Conservation (phyloP, 2,113 vertebrate genomes). For the Uria lomvia region DNA sequence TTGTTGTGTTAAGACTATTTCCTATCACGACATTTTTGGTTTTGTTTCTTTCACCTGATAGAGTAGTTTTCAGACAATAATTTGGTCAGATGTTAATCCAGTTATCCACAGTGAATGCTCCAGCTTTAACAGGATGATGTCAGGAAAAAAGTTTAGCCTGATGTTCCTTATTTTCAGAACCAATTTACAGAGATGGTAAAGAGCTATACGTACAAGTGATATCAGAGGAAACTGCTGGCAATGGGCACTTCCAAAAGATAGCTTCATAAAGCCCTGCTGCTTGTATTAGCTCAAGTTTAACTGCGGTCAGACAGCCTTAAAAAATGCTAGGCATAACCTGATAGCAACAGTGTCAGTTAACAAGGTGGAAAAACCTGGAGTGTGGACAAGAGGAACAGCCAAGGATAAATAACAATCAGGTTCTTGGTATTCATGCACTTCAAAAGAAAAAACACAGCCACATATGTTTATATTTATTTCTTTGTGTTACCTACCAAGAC, state of each 20-base stretch:
- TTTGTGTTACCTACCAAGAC: background rate
- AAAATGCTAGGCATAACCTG: background rate
- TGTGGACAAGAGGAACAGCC: background rate
- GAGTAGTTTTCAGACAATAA: background rate
- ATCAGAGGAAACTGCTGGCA: background rate
- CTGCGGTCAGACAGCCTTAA: background rate
- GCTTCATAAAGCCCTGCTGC: background rate
- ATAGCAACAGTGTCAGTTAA: background rate
- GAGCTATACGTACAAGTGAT: background rate
- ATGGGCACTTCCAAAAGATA: background rate
- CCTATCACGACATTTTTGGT: background rate
- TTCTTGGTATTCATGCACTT: background rate
- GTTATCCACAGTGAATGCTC: background rate
- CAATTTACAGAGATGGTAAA: background rate
- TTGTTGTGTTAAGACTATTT: background rate
- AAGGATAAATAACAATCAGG: background rate
- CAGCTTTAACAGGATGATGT: background rate
- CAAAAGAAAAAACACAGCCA: background rate
- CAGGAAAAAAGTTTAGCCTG: background rate
- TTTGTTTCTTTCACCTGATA: background rate
- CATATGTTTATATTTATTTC: background rate
- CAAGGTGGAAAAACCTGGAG: background rate
- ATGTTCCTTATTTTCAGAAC: background rate
- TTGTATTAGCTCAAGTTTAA: background rate
- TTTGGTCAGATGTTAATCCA: background rate